Conservation (phyloP, 2,797 vertebrate genomes). For the Petrocephalus schoutedeni region DNA sequence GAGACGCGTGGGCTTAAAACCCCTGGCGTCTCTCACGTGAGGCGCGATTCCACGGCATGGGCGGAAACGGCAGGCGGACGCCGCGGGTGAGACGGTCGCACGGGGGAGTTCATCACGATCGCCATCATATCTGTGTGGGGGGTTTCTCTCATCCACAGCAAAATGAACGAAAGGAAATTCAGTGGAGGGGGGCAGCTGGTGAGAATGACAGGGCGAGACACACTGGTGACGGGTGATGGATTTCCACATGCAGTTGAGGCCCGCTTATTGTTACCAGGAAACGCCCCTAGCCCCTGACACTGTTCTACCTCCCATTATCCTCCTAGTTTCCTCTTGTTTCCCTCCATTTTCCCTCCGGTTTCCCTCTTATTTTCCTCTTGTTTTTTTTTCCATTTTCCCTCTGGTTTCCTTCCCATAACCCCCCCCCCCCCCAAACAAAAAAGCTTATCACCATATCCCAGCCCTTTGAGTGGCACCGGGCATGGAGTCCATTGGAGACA, state of each 20-base stretch:
- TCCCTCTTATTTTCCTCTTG: background rate
- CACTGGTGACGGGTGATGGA: background rate
- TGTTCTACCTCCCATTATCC: slow-evolving; percentile 9
- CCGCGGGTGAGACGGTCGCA: slow-evolving; percentile 12
- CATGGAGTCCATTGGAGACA: slow-evolving; percentile 3
- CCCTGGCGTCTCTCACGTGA: background rate
- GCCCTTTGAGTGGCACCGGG: background rate
- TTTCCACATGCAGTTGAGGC: background rate
- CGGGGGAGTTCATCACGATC: slow-evolving; percentile 21
- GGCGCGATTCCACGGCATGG: background rate
- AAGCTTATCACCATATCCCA: background rate
- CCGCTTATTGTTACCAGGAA: background rate
- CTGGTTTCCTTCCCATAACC: background rate
- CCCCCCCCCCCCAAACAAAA: background rate
- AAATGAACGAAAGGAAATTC: slow-evolving; percentile 26
- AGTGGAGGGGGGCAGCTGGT: slow-evolving; percentile 16
- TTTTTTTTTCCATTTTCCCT: background rate
- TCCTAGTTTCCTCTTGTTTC: background rate
- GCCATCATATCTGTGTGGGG: slow-evolving; percentile 23
- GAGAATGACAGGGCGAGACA: slow-evolving; percentile 41
- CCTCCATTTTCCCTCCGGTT: background rate
- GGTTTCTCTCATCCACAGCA: slow-evolving; percentile 27
- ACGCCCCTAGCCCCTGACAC: background rate
- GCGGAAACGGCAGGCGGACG: background rate
- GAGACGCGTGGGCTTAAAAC: background rate